Conservation (phyloP, 2,888 invertebrate species). For the Leucoma salicis region DNA sequence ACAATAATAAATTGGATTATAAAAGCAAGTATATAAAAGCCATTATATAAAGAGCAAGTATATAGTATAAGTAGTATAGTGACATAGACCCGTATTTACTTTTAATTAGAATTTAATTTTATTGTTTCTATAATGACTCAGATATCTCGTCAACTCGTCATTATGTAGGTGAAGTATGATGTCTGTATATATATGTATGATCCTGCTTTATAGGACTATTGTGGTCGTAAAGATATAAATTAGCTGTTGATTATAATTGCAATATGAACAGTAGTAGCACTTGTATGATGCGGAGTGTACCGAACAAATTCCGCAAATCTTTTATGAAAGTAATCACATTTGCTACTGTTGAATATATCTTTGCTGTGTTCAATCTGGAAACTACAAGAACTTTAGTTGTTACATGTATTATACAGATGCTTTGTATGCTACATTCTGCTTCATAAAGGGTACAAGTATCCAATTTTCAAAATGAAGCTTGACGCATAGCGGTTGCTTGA, state of each 20-base stretch:
- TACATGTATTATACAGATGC: slow-evolving; percentile 1
- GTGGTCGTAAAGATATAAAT: slow-evolving; percentile 26
- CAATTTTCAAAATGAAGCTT: slow-evolving; percentile 37
- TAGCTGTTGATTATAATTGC: slow-evolving; percentile 26
- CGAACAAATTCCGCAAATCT: slow-evolving; percentile 18
- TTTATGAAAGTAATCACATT: slow-evolving; percentile 13
- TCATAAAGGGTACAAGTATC: slow-evolving; percentile 29
- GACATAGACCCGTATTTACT: no score
- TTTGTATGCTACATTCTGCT: slow-evolving; percentile 21
- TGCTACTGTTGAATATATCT: slow-evolving; percentile 12
- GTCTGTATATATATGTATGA: no score
- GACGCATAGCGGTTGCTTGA: slow-evolving; percentile 28
- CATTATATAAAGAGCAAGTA: no score
- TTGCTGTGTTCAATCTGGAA: slow-evolving; percentile 18
- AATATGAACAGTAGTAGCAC: slow-evolving; percentile 13
- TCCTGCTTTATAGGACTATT: slow-evolving; percentile 29
- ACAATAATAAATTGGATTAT: no score
- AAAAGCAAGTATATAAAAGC: no score
- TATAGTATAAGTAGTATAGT: no score
- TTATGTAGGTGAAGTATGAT: no score
- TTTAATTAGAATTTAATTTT: no score
- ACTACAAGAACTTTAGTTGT: not conserved
- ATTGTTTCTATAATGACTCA: no score
- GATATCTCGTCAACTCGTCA: no score
- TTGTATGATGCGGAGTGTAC: slow-evolving; percentile 18